Base-by-base conservation (phyloP, 2,888 invertebrate species). In the Nomada goodeniana region DNA sequence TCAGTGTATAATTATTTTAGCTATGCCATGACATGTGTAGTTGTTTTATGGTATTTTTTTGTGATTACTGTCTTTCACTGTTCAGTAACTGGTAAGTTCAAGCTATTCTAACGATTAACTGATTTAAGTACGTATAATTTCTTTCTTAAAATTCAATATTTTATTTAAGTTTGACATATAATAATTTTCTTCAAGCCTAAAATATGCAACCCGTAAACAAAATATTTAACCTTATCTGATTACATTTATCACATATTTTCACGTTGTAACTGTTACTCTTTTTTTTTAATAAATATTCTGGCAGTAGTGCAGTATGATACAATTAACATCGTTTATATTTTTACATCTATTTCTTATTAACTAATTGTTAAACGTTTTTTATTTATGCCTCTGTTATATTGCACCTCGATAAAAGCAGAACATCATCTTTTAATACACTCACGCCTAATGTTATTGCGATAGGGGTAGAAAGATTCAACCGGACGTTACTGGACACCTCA, bases 51-150 rank as follows among this genome's bases (percentile, higher is more conserved):
- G 50, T 44, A 53, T 53, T 53, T 42, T 42, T 18, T 42, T n/a
- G 18, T 63, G 50, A 47, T 76, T 57, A 20, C 15, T 2, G 11
- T 26, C 11, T 1, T 61, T 15, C n/a, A 36, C 13, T 4, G n/a
- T 75, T 15, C 2, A 47, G 36, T 67, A 53, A 29, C 44, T 52
- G 23, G 53, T 68, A 55, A 42, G 73, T 53, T 4, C 5, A 53
- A 20, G 36, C 36, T 2, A 18, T 42, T 55, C 1, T 20, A 42
- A 52, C 2, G 11, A 42, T 9, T 36, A 2, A 52, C n/a, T 0
- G 7, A 36, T 36, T 36, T 36, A 36, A 36, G 36, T 36, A 29
- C 29, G 29, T 29, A 36, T 7, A 36, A 36, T 36, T 36, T 7
- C 36, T 0, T 36, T 5, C 36, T 36, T 7, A 36, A 0, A 36